Evolutionary conservation across 64 coral and sea anemone genomes (phyloP).

Genomic region (Trachythela sp.): DNA sequence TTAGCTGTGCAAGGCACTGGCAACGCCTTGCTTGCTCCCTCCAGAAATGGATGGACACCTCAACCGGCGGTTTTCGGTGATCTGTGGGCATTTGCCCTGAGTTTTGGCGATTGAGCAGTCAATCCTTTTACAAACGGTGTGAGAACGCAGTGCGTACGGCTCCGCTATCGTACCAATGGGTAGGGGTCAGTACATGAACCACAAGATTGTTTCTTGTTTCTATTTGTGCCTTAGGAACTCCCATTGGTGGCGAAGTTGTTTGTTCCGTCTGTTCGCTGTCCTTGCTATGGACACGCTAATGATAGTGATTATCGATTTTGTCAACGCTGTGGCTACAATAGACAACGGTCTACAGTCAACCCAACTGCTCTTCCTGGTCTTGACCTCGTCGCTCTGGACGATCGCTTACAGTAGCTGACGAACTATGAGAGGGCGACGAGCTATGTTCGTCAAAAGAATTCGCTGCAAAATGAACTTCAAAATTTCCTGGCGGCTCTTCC

Average conservation of each 20-base stretch:
- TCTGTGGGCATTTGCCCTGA: no score
- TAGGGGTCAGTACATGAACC: background rate
- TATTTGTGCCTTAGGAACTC: background rate
- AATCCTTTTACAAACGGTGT: no score
- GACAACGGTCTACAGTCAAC: background rate
- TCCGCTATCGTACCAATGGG: background rate
- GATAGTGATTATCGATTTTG: constrained; percentile 40
- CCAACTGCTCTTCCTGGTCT: background rate
- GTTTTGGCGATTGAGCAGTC: no score
- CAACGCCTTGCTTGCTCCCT: no score
- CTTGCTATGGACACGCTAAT: background rate
- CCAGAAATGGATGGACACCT: no score
- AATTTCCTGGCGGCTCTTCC: background rate
- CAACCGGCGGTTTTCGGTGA: no score
- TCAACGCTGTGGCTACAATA: constrained; percentile 7
- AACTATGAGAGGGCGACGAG: background rate
- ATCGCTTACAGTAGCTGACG: background rate
- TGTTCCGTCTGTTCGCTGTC: constrained; percentile 15
- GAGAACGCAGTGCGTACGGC: no score
- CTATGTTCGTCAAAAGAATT: background rate
- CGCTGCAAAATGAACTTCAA: background rate
- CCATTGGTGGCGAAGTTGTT: constrained; percentile 22
- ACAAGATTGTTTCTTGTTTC: background rate
- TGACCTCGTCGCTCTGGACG: background rate
- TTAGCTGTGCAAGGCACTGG: no score